These are phyloP conservation scores for Spinus olivaceus DNA, from an alignment of 2,797 vertebrate species.

Conservation along the genomic window DNA sequence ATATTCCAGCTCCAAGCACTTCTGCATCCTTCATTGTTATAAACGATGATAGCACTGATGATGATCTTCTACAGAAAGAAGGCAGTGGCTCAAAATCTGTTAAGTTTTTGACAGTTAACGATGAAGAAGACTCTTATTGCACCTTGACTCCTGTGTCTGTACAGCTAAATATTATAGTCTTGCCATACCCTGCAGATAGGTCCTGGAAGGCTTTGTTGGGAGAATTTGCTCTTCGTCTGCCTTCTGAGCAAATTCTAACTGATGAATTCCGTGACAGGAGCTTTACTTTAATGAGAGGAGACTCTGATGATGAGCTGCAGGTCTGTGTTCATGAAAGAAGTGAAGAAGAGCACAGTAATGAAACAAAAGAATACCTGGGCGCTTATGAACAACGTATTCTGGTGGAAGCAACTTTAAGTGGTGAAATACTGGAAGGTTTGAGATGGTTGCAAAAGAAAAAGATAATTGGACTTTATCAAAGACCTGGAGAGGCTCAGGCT, in stretches of 20 bases:
- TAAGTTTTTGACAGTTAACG: background rate
- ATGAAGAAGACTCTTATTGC: slow-evolving; percentile 68
- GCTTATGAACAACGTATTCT: slow-evolving; percentile 59
- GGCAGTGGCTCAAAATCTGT: slow-evolving; percentile 9
- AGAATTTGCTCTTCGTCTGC: slow-evolving; percentile 80
- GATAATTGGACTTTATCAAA: slow-evolving; percentile 86
- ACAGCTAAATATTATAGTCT: slow-evolving; percentile 77
- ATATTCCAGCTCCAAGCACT: slow-evolving; percentile 49
- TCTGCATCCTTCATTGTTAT: slow-evolving; percentile 36
- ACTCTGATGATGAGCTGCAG: slow-evolving; percentile 72
- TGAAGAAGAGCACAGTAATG: slow-evolving; percentile 58
- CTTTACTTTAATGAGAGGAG: slow-evolving; percentile 79
- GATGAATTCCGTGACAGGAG: slow-evolving; percentile 64
- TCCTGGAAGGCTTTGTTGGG: slow-evolving; percentile 87
- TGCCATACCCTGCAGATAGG: slow-evolving; percentile 56
- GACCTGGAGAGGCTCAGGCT: slow-evolving; percentile 62
- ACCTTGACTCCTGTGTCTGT: slow-evolving; percentile 52
- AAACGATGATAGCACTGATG: slow-evolving; percentile 54
- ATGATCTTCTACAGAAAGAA: slow-evolving; percentile 23
- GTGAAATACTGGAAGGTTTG: slow-evolving; percentile 84
- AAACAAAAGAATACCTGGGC: slow-evolving; percentile 22
- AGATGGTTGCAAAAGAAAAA: slow-evolving; percentile 94
- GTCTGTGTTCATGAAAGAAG: slow-evolving; percentile 74
- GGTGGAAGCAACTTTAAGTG: slow-evolving; percentile 79
- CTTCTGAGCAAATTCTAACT: slow-evolving; percentile 59